These are phyloP conservation scores for Pseudocheirus occidentalis DNA, from an alignment of 2,797 vertebrate genomes.

Conservation along the genomic window DNA sequence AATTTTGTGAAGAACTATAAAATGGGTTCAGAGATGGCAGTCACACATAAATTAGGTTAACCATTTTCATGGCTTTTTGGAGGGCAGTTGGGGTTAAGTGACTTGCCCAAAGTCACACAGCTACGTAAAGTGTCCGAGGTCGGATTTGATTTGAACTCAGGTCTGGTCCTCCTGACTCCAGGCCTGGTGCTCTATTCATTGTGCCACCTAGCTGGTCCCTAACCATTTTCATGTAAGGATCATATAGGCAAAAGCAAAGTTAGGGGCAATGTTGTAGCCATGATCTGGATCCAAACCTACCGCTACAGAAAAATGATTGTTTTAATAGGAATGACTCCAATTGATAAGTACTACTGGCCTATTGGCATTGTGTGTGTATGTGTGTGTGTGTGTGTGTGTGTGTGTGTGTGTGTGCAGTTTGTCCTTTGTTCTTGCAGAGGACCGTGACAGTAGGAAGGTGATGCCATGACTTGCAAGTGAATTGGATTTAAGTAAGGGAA, in stretches of 20 bases:
- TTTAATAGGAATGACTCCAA: slow-evolving; percentile 38
- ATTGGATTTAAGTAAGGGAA: too few relatives aligned
- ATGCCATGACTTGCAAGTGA: too few relatives aligned
- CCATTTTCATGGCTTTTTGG: slow-evolving; percentile 34
- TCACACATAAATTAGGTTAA: slow-evolving; percentile 48
- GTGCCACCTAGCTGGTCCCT: not conserved
- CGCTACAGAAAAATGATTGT: slow-evolving; percentile 7
- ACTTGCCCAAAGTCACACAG: too few relatives aligned
- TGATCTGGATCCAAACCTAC: slow-evolving; percentile 53
- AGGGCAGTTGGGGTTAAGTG: too few relatives aligned
- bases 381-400: not conserved
- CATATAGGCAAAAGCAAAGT: slow-evolving; percentile 35
- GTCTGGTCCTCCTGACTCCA: too few relatives aligned
- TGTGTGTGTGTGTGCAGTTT: too few relatives aligned
- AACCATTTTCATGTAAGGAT: slow-evolving; percentile 56
- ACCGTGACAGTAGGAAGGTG: too few relatives aligned
- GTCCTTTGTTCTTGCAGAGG: too few relatives aligned
- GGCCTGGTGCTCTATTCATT: too few relatives aligned
- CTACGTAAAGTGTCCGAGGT: too few relatives aligned
- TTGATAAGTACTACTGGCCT: not conserved
- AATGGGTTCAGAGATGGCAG: slow-evolving; percentile 58
- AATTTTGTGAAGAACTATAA: slow-evolving; percentile 43
- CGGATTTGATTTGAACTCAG: too few relatives aligned
- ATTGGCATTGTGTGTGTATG: not conserved
- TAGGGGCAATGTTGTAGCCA: slow-evolving; percentile 28